Conservation (phyloP, 2,888 invertebrate genomes). For the Stegana nigrithorax region DNA sequence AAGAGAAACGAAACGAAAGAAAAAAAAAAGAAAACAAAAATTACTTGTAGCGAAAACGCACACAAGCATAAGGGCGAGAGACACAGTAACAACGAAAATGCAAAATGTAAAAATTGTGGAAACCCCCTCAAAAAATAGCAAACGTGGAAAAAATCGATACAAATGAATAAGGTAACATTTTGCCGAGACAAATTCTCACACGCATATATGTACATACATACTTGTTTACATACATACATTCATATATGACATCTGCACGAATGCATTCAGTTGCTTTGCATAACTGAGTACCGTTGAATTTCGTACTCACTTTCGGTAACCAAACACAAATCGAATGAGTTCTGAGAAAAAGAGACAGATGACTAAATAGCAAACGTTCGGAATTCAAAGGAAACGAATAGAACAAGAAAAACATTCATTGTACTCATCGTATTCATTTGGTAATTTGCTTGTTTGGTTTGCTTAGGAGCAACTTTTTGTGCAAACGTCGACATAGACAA, state of each 20-base stretch:
- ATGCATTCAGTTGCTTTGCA: background rate
- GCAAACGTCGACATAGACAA: no score
- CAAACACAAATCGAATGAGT: slow-evolving; percentile 28
- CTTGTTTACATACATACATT: no score
- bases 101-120: slow-evolving; percentile 33
- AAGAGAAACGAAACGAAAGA: slow-evolving; percentile 20
- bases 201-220: no score
- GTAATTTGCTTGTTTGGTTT: no score
- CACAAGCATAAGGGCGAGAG: slow-evolving; percentile 35
- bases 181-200: slow-evolving; percentile 26
- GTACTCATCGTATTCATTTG: no score
- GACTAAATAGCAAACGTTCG: no score
- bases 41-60: slow-evolving; percentile 31
- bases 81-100: slow-evolving; percentile 4
- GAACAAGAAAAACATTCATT: no score
- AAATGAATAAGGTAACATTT: slow-evolving; percentile 56
- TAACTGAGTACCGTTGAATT: background rate
- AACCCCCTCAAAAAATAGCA: slow-evolving; percentile 42
- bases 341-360: no score
- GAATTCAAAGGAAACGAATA: no score
- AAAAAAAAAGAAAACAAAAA: slow-evolving; percentile 1
- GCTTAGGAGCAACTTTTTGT: no score
- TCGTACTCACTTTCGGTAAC: no score
- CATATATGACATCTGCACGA: background rate
- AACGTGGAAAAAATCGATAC: slow-evolving; percentile 55